Conservation (phyloP, 2,113 vertebrate genomes). For the Passer montanus region DNA sequence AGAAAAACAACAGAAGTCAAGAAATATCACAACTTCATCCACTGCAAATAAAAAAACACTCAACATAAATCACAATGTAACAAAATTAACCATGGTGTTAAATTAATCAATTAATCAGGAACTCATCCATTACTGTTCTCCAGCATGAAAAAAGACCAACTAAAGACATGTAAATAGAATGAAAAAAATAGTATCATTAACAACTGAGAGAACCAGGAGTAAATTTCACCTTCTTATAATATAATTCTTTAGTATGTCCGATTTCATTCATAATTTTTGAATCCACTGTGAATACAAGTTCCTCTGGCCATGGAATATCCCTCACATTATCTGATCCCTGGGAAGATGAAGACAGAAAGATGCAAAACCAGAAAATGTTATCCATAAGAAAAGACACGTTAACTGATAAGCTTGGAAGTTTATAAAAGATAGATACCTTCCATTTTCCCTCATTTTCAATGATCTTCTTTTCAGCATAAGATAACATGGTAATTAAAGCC, state of each 20-base stretch:
- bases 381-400: not conserved
- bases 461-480: conserved; percentile 82
- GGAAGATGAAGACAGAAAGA: not conserved
- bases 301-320: conserved; percentile 81
- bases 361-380: not conserved
- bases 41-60: not conserved
- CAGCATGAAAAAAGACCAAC: not conserved
- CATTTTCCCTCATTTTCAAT: conserved; percentile 84
- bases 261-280: conserved; percentile 78
- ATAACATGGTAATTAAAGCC: conserved; percentile 81
- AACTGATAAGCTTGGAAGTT: not conserved
- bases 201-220: not conserved
- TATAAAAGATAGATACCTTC: conserved; percentile 81
- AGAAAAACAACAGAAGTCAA: not conserved
- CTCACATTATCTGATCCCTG: conserved; percentile 83
- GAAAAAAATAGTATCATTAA: not conserved
- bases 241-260: conserved; percentile 78
- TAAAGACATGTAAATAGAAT: not conserved
- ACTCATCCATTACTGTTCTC: not conserved
- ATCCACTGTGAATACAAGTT: conserved; percentile 90
- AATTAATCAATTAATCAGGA: not conserved
- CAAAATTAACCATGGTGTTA: not conserved
- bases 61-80: not conserved
- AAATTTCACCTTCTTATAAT: conserved; percentile 79
- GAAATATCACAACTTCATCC: not conserved